Base-by-base conservation (phyloP, 2,888 invertebrate genomes). In the Aphodius sticticus region DNA sequence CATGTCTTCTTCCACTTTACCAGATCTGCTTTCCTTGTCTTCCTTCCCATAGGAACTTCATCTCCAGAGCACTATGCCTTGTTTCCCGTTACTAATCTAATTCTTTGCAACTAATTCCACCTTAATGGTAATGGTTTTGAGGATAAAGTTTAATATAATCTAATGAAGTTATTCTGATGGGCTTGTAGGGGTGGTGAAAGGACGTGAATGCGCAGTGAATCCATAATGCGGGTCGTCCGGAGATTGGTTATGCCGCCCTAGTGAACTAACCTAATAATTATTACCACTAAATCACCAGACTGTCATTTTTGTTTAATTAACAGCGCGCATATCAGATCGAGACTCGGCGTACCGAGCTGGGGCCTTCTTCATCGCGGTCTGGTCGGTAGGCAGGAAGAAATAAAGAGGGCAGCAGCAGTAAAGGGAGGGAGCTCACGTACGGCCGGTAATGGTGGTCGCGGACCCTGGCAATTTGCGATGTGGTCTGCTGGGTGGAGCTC, bases 281-380 rank as follows among this genome's bases (percentile, higher is more conserved):
- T 86, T 86, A 86, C 84, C 85, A 87, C 86, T 87, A 87, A 87
- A 87, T 87, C 87, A 87, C 86, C 81, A 83, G 83, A 84, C 86
- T 88, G 87, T 87, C 87, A 86, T 86, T 87, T 87, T 87, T 87
- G 87, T 87, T 88, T 88, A 87, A 87, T 88, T 87, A 88, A 87
- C 86, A 85, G 84, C 84, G 81, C 82, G 81, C 83, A 84, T 87
- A 87, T 87, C 87, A 86, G 87, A 87, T 87, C 86, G 85, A 86
- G 86, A 86, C 86, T 85, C 86, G 83, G 84, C 83, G 82, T 83
- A 84, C 76, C 78, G 53, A 74, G 74, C 74, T 35, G n/a, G 37
- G n/a, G 35, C 35, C 74, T 26, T 35, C 74, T 74, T 36, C 72
- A 2, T 26, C 1, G 26, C 26, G 16, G 35, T 72, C 12, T 1